Percentiles rank a stretch among this genome's conserved stretches.
Evolutionary conservation across 2,113 vertebrate species (phyloP).

Genomic region (Nipponia nippon): DNA sequence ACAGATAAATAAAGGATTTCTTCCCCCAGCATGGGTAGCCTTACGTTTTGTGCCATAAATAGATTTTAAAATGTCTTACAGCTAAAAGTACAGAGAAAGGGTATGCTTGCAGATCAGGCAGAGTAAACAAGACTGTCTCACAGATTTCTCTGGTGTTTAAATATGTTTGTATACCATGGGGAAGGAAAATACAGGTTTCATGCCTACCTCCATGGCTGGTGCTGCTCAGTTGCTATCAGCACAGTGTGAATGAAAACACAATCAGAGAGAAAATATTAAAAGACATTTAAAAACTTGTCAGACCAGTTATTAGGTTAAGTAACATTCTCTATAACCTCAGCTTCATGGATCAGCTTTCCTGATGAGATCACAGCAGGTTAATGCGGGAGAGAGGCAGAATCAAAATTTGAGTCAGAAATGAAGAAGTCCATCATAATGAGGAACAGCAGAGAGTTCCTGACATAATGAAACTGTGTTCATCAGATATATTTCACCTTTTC

Average conservation of each 20-base stretch:
- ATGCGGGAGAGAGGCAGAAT: neutral
- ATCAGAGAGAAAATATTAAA: neutral
- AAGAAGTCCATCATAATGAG: neutral
- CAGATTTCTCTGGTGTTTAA: neutral
- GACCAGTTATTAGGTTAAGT: conserved; percentile 2
- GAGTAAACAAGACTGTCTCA: neutral
- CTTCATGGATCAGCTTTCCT: conserved; percentile 18
- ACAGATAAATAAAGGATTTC: neutral
- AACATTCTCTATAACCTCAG: neutral
- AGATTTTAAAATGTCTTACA: neutral
- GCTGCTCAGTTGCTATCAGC: neutral
- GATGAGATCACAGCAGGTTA: conserved; percentile 29
- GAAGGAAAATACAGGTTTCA: neutral
- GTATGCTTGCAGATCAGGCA: neutral
- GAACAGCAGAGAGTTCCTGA: neutral
- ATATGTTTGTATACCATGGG: neutral
- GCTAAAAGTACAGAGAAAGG: neutral
- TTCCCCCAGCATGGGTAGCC: neutral
- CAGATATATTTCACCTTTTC: neutral
- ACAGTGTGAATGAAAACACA: neutral
- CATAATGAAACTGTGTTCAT: neutral
- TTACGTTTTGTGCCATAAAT: neutral
- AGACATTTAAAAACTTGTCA: conserved; percentile 29
- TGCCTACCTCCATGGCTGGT: neutral
- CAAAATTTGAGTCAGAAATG: neutral